Percentiles rank a stretch among this genome's conserved stretches.
Evolutionary conservation across 2,113 vertebrate species (phyloP).

Genomic region (Rhinogobius similis): DNA sequence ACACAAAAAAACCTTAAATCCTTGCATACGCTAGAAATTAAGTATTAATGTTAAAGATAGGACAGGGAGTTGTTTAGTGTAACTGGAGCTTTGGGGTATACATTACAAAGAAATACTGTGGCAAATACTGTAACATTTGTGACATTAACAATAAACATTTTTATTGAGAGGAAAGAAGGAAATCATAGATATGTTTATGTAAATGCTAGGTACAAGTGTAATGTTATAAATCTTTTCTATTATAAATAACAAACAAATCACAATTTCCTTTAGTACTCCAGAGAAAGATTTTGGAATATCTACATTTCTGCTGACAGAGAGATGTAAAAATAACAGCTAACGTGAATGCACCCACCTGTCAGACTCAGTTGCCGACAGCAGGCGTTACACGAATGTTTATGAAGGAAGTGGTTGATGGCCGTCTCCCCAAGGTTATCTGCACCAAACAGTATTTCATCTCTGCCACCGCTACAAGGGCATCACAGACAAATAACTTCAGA

Average conservation of each 20-base stretch:
- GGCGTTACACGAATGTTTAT: constrained; percentile 89
- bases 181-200: no score
- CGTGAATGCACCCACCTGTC: constrained; percentile 74
- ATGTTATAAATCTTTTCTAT: not conserved
- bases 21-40: not conserved
- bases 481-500: constrained; percentile 5
- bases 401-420: constrained; percentile 87
- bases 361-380: constrained; percentile 89
- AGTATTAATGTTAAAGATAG: constrained; percentile 7
- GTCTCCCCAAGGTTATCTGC: constrained; percentile 89
- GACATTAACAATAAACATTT: not conserved
- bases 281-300: not conserved
- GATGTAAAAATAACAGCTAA: not conserved
- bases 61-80: not conserved
- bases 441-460: constrained; percentile 87
- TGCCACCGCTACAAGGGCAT: constrained; percentile 27
- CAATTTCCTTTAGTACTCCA: not conserved
- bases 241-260: not conserved
- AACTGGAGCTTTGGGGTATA: not conserved
- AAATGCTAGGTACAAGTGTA: no score
- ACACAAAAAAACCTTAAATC: not conserved
- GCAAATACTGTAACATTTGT: not conserved
- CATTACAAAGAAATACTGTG: not conserved
- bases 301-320: not conserved
- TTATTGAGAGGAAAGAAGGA: not conserved